Base-by-base conservation (phyloP, 1,140 invertebrate species). In the Thalassaphorura encarpata region DNA sequence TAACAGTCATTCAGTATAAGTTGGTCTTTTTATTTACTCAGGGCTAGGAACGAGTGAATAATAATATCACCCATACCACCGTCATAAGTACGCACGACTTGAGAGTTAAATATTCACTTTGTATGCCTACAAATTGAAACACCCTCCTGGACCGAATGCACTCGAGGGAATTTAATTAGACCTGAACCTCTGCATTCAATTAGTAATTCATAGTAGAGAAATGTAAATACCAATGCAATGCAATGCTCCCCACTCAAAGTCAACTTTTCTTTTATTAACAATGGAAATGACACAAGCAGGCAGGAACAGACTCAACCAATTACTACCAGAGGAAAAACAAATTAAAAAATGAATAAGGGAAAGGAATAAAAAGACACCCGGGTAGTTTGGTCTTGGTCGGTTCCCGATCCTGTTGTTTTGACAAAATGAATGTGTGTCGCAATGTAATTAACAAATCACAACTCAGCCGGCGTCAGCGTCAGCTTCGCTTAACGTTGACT, bases 381-480 rank as follows among this genome's bases (percentile, higher is more conserved):
- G n/a, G n/a, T n/a, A n/a, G 41, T 19, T 42, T 6, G 8, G 41
- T 19, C 19, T 13, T n/a, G 19, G 21, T 13, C 13, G 41, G 13
- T 42, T 42, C 41, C 18, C 8, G 5, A 13, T 42, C 21, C 21
- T 6, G 13, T 42, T 11, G 41, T 8, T n/a, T 13, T 42, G 41
- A 13, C 13, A 19, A 42, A 42, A 42, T 42, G 41, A 42, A 42
- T n/a, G 21, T 42, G 24, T 26, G 45, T 11, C 13, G 26, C 27
- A 56, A 46, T 33, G 54, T 56, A 49, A 56, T 56, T 56, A 56
- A 49, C 46, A 56, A 56, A 56, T 56, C 54, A 56, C 54, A 56
- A 56, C 47, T 56, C 54, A 49, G 31, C 33, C 46, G 46, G 46
- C 46, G 54, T 56, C 46, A 56, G 46, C 31, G 45, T 56, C 54